Conservation (phyloP, 2,888 invertebrate genomes). For the Argyresthia goedartella region DNA sequence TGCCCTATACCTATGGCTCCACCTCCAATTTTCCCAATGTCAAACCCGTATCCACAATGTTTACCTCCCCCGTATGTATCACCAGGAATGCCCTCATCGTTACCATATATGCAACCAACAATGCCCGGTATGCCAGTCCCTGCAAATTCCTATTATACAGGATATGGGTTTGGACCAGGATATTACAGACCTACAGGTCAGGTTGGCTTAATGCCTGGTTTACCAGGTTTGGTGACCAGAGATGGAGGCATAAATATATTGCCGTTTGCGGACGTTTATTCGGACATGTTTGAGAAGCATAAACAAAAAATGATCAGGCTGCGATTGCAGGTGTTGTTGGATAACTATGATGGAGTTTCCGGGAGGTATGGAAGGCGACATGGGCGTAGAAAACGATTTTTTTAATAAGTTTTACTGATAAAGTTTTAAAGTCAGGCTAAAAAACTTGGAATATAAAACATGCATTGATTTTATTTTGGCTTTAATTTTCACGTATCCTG, state of each 20-base stretch:
- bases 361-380: conserved; percentile 2
- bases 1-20: conserved; percentile 2
- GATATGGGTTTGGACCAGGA: too few species aligned
- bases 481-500: too few species aligned
- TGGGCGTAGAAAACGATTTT: too few species aligned
- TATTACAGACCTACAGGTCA: not conserved
- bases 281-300: conserved; percentile 29
- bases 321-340: conserved; percentile 27
- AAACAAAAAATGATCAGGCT: conserved; percentile 38
- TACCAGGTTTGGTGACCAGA: conserved; percentile 36
- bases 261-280: conserved; percentile 50
- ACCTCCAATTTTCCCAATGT: conserved; percentile 5
- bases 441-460: too few species aligned
- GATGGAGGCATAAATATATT: conserved; percentile 52
- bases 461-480: too few species aligned
- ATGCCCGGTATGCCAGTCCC: too few species aligned
- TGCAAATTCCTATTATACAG: too few species aligned
- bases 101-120: not conserved
- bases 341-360: conserved; percentile 18
- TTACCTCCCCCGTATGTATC: conserved; percentile 1
- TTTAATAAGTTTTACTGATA: too few species aligned
- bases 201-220: conserved; percentile 38
- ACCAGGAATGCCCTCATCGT: not conserved
- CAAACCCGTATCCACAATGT: not conserved
- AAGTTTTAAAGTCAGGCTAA: too few species aligned